Percentiles rank a stretch among this genome's conserved stretches.
Evolutionary conservation across 1,140 invertebrate genomes (phyloP).

Genomic region (Yoshiicerus persimilis): DNA sequence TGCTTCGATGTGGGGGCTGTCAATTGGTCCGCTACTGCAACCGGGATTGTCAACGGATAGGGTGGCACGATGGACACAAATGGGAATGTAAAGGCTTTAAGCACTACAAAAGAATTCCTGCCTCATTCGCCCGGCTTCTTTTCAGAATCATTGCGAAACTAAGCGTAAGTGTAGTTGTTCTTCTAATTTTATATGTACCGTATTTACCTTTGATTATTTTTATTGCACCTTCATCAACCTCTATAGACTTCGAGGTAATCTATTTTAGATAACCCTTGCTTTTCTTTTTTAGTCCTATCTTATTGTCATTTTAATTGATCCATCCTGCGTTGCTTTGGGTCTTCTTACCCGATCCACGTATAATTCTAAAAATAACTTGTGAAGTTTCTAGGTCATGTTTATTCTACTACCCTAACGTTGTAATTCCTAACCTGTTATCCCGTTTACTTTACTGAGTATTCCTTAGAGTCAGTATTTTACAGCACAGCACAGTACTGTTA

Average conservation of each 20-base stretch:
- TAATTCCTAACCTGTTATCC: too few species aligned
- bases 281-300: background rate
- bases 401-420: background rate
- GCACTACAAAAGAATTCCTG: conserved; percentile 67
- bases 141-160: conserved; percentile 71
- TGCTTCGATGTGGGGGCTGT: conserved; percentile 40
- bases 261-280: too few species aligned
- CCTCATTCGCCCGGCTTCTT: conserved; percentile 68
- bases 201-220: background rate
- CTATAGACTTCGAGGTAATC: too few species aligned
- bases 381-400: background rate
- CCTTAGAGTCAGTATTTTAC: background rate
- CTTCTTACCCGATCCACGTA: background rate
- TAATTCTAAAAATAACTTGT: background rate
- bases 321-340: background rate
- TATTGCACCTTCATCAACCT: too few species aligned
- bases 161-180: conserved; percentile 49
- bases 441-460: too few species aligned
- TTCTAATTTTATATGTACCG: background rate
- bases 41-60: conserved; percentile 69
- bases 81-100: conserved; percentile 73
- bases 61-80: conserved; percentile 72
- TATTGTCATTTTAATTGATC: background rate
- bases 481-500: too few species aligned
- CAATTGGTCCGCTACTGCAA: conserved; percentile 71